Conservation (phyloP, 2,113 vertebrate genomes). For the Pelecanus crispus region DNA sequence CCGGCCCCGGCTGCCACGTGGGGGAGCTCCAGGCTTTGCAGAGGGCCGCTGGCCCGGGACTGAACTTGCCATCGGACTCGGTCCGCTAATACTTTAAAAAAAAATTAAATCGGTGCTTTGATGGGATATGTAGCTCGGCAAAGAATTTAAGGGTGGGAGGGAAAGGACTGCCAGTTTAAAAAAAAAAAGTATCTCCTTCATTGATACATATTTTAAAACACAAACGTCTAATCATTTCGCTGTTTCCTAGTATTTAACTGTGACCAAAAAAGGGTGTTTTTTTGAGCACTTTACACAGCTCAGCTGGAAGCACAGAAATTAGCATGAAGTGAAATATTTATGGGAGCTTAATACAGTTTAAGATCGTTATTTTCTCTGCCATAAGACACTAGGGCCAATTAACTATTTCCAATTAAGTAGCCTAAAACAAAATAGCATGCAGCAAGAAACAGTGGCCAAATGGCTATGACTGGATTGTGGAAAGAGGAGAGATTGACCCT, state of each 20-base stretch:
- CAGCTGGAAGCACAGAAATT: conserved; percentile 62
- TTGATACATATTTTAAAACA: not conserved
- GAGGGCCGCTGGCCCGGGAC: not conserved
- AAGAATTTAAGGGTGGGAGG: not conserved
- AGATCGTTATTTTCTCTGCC: conserved; percentile 62
- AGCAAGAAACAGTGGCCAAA: not conserved
- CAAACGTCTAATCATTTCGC: not conserved
- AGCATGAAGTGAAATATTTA: conserved; percentile 72
- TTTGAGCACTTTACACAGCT: conserved; percentile 52
- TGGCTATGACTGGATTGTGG: not conserved
- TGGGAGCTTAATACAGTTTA: conserved; percentile 65
- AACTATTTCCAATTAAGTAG: conserved; percentile 65
- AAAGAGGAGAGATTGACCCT: not conserved
- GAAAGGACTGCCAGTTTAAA: not conserved
- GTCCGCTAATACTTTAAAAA: not conserved
- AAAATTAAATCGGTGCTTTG: not conserved
- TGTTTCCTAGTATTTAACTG: conserved; percentile 48
- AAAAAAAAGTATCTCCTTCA: not conserved
- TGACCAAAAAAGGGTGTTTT: not conserved
- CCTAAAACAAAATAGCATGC: not conserved
- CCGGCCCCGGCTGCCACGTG: conserved; percentile 25
- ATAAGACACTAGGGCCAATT: conserved; percentile 58
- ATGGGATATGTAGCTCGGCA: not conserved
- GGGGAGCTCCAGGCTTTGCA: conserved; percentile 67
- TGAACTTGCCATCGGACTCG: not conserved